Evolutionary conservation across 2,888 invertebrate species (phyloP).

Genomic region (Chrysomela aeneicollis): DNA sequence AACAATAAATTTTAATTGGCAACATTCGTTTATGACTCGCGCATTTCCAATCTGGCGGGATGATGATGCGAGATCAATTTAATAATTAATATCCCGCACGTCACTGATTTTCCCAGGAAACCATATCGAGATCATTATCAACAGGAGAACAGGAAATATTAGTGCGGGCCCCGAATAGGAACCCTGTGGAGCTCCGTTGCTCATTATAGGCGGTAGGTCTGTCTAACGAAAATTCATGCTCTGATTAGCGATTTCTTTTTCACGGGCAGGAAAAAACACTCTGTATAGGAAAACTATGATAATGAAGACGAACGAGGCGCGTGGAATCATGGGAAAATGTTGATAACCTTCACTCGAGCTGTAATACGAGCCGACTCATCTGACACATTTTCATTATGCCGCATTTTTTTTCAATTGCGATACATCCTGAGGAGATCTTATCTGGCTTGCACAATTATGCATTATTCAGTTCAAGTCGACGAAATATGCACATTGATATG

Average conservation of each 20-base stretch:
- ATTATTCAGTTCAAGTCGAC: not conserved
- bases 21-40: too few species aligned
- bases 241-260: not conserved
- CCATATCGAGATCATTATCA: too few species aligned
- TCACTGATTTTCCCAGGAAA: too few species aligned
- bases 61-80: too few species aligned
- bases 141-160: too few species aligned
- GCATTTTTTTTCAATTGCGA: slow-evolving; percentile 20
- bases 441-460: slow-evolving; percentile 14
- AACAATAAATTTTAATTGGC: too few species aligned
- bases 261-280: not conserved
- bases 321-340: slow-evolving; percentile 27
- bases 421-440: slow-evolving; percentile 9
- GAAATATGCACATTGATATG: too few species aligned
- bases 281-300: not conserved
- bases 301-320: slow-evolving; percentile 4
- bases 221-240: not conserved
- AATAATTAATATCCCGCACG: too few species aligned
- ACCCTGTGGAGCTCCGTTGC: not conserved
- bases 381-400: slow-evolving; percentile 17
- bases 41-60: too few species aligned
- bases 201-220: not conserved
- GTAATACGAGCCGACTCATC: slow-evolving; percentile 25
- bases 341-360: slow-evolving; percentile 24
- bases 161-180: not conserved